phyloP scores from a whole-genome alignment of 2,797 vertebrate species.

The Serranus cabrilla region DNA sequence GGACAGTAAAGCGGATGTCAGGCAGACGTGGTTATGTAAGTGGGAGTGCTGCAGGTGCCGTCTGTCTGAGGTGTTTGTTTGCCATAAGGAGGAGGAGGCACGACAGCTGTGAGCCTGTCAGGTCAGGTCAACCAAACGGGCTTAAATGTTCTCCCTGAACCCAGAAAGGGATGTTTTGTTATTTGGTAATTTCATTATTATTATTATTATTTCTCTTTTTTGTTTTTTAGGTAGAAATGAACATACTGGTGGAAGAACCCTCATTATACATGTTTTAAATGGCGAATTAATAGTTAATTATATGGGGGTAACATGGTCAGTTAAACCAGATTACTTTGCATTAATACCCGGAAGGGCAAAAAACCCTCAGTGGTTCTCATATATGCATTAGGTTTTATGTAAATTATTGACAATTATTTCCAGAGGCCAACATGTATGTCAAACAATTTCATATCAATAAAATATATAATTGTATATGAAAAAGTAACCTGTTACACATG shows the following conservation, averaged over 20 bases:
- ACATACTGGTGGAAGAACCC: not conserved
- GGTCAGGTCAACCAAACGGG: conserved; percentile 35
- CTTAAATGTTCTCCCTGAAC: conserved; percentile 37
- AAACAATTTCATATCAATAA: not conserved
- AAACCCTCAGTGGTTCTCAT: not conserved
- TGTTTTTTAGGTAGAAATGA: not conserved
- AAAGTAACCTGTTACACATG: not conserved
- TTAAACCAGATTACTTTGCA: not conserved
- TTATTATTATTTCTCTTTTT: no score
- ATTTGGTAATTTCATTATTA: conserved; percentile 8
- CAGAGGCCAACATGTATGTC: no score
- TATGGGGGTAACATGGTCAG: not conserved
- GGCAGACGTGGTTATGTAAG: conserved; percentile 53
- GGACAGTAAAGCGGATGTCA: conserved; percentile 33
- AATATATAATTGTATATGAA: not conserved
- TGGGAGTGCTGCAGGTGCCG: conserved; percentile 37
- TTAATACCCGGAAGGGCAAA: not conserved
- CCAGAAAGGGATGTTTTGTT: conserved; percentile 10
- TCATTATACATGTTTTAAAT: not conserved
- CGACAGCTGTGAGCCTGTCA: conserved; percentile 58
- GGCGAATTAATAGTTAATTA: not conserved
- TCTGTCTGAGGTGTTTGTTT: conserved; percentile 54
- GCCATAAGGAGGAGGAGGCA: conserved; percentile 36
- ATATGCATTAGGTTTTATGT: not conserved
- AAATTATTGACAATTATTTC: not conserved